Base-by-base conservation (phyloP, 2,113 vertebrate species). In the Lepus timidus region DNA sequence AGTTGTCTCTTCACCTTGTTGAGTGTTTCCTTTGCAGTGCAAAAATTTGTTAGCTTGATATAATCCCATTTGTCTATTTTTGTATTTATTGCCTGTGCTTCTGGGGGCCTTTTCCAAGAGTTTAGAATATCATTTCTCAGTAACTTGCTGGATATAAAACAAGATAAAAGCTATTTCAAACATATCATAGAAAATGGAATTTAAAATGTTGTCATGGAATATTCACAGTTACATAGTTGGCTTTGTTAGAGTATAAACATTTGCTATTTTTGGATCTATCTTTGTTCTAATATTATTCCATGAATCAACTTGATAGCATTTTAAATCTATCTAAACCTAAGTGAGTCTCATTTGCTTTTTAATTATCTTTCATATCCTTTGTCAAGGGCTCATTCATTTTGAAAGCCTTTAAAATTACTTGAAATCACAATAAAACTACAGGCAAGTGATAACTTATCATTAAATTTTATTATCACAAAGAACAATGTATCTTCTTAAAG, bases 391-490 rank as follows among this genome's bases (percentile, higher is more conserved):
- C 78, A 73, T 94, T 90, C 71, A 82, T 93, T 85, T 13, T 52
- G 68, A 87, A 93, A 85, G 49, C 65, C 64, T 70, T 90, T 90
- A 85, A 22, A 81, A 33, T 8, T 62, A 85, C 33, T 14, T 68
- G 82, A 85, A 68, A 75, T 88, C 78, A 93, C 64, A 85, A 68
- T 31, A 92, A 79, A 33, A 62, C 19, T 51, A 68, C 4, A 86
- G 80, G 58, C 6, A 81, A 85, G 23, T 78, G 88, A 78, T 20
- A 90, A 86, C 92, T 78, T 58, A 86, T 87, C 55, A 20, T 62
- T 88, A 73, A 93, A 76, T 88, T 90, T 89, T 36, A 81, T 93
- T 92, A 82, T 81, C 22, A 17, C 67, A 67, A 67, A 89, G 9
- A 90, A 31, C 16, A 78, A 4, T 73, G 29, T 65, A 62, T 81